A percentile compares a stretch with the other conserved stretches of the same genome.
Conservation (phyloP, 2,888 invertebrate species). For the Hylaea fasciaria region DNA sequence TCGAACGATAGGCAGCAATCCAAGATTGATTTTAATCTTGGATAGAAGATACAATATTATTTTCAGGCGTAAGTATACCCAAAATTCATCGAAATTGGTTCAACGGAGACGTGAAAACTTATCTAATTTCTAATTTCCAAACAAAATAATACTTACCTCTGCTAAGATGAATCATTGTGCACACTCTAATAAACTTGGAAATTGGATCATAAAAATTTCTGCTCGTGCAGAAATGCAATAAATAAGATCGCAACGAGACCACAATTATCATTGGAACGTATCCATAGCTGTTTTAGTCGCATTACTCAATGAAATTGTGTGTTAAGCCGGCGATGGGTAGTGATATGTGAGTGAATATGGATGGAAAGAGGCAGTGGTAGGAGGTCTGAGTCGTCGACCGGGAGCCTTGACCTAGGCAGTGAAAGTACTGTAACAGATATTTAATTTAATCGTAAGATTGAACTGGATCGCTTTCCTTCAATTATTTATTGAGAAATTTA, state of each 20-base stretch:
- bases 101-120: no score
- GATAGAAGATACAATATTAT: no score
- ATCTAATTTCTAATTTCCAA: neutral
- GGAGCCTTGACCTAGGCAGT: constrained; percentile 68
- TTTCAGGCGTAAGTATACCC: no score
- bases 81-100: no score
- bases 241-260: constrained; percentile 1
- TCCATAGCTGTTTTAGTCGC: constrained; percentile 17
- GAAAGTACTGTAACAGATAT: constrained; percentile 56
- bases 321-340: constrained; percentile 38
- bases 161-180: neutral
- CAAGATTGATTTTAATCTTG: no score
- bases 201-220: neutral
- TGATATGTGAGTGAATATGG: constrained; percentile 3
- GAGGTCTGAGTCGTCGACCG: constrained; percentile 57
- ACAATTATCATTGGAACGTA: neutral
- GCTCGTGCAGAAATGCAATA: constrained; percentile 15
- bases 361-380: constrained; percentile 15
- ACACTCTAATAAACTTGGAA: no score
- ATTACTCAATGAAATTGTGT: neutral
- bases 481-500: neutral
- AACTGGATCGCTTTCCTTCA: neutral
- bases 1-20: no score
- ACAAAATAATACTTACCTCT: no score
- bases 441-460: constrained; percentile 1